phyloP scores from a whole-genome alignment of 2,888 invertebrate genomes.

The Augochlorella aurata region DNA sequence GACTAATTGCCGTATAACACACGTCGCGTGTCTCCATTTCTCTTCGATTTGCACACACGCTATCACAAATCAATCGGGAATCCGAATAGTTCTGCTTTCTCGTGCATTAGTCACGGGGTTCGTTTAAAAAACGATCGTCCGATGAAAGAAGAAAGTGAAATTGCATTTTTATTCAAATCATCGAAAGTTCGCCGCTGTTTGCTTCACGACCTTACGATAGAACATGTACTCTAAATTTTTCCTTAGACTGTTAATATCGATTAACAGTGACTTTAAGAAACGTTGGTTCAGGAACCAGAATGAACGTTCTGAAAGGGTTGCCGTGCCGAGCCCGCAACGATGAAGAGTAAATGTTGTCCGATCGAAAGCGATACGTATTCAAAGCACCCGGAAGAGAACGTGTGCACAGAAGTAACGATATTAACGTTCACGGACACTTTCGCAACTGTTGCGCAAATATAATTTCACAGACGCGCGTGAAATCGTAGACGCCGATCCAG shows the following conservation, averaged over 20 bases:
- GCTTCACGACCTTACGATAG: not conserved
- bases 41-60: not conserved
- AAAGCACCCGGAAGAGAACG: constrained; percentile 61
- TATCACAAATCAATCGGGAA: not conserved
- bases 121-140: constrained; percentile 24
- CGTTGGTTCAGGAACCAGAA: not conserved
- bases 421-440: constrained; percentile 50
- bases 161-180: constrained; percentile 29
- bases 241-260: not conserved
- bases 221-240: too few species aligned
- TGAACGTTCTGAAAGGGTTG: not conserved
- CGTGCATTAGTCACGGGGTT: constrained; percentile 29
- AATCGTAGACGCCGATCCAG: constrained; percentile 1
- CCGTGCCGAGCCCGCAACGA: not conserved
- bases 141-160: constrained; percentile 33
- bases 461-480: constrained; percentile 34
- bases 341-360: constrained; percentile 4
- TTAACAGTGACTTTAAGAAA: not conserved
- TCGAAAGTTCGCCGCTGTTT: not conserved
- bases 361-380: constrained; percentile 32
- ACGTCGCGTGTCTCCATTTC: not conserved
- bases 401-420: constrained; percentile 41
- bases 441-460: constrained; percentile 53
- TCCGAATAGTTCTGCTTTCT: constrained; percentile 45
- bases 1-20: not conserved